Percentiles rank a stretch among this genome's conserved stretches.
phyloP scores from a whole-genome alignment of 2,113 vertebrate genomes.

The Menidia beryllina region DNA sequence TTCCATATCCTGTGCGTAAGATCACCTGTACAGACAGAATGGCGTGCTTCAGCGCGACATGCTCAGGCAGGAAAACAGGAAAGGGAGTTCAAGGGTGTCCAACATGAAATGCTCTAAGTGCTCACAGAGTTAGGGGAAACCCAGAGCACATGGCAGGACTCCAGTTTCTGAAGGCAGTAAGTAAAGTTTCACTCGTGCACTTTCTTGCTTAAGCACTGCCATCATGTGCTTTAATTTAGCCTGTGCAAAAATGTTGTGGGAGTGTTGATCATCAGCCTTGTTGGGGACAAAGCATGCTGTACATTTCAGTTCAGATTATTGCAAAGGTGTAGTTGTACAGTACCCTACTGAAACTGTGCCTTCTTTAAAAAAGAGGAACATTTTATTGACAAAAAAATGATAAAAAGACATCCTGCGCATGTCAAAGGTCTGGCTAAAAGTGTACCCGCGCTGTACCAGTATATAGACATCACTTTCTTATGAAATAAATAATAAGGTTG shows the following conservation, averaged over 20 bases:
- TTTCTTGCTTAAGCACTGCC: conserved; percentile 60
- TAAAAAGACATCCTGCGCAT: too few species aligned
- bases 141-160: conserved; percentile 64
- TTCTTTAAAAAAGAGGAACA: background rate
- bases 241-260: conserved; percentile 47
- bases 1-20: conserved; percentile 81
- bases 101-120: conserved; percentile 66
- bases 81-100: conserved; percentile 80
- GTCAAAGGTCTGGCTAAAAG: background rate
- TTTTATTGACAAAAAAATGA: background rate
- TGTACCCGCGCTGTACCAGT: too few species aligned
- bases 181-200: conserved; percentile 53
- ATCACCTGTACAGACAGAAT: conserved; percentile 80
- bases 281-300: background rate
- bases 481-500: background rate
- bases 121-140: conserved; percentile 73
- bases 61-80: conserved; percentile 81
- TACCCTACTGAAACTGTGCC: background rate
- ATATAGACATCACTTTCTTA: too few species aligned
- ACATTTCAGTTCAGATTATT: conserved; percentile 13
- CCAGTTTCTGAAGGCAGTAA: conserved; percentile 63
- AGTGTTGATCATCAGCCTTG: conserved; percentile 10
- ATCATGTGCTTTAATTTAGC: conserved; percentile 67
- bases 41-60: conserved; percentile 69
- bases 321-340: background rate